phyloP scores from a whole-genome alignment of 2,888 invertebrate genomes.

The Amblyjoppa fuscipennis region DNA sequence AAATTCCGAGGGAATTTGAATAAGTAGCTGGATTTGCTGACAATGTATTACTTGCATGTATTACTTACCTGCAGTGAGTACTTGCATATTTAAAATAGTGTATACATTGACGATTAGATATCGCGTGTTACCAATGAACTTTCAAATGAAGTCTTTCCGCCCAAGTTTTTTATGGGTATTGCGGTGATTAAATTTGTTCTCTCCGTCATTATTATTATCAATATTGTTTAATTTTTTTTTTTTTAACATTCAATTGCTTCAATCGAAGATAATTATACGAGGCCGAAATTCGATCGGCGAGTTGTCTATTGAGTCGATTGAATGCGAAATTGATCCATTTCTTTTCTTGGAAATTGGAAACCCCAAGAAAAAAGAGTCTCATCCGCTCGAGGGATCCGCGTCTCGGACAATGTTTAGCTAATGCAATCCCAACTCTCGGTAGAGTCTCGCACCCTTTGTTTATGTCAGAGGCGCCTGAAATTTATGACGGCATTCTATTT shows the following conservation, averaged over 20 bases:
- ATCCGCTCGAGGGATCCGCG: constrained; percentile 6
- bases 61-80: too few species aligned
- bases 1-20: constrained; percentile 10
- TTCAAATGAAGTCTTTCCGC: too few species aligned
- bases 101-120: too few species aligned
- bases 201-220: background rate
- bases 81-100: too few species aligned
- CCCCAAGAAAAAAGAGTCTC: background rate
- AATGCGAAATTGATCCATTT: background rate
- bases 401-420: constrained; percentile 71
- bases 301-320: background rate
- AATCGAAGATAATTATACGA: background rate
- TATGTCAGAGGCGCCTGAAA: constrained; percentile 69
- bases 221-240: background rate
- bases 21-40: background rate
- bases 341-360: constrained; percentile 34
- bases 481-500: constrained; percentile 74
- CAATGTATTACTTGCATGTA: too few species aligned
- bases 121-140: too few species aligned
- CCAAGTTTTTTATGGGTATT: too few species aligned
- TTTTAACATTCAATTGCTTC: background rate
- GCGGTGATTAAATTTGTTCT: background rate
- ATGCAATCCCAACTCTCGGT: constrained; percentile 73
- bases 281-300: background rate
- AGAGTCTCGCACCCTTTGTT: constrained; percentile 73